Evolutionary conservation across 2,113 vertebrate species (phyloP).

Genomic region (Rynchops niger): DNA sequence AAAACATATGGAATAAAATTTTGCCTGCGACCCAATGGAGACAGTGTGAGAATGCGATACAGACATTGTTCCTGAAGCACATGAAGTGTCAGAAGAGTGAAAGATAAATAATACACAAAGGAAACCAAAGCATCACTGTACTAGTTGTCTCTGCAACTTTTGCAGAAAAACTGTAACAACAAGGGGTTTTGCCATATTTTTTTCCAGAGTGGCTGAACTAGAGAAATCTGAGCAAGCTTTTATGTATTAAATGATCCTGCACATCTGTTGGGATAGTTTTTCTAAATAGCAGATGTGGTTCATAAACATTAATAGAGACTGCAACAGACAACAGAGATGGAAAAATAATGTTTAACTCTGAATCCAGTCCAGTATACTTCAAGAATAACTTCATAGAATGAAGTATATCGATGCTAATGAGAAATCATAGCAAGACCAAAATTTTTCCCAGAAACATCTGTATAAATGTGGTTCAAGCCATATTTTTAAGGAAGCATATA

Average conservation of each 20-base stretch:
- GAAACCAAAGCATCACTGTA: neutral
- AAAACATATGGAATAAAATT: neutral
- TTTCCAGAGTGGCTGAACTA: neutral
- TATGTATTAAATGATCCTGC: neutral
- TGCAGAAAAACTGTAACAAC: neutral
- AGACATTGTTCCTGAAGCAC: neutral
- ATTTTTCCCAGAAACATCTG: neutral
- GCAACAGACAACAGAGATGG: neutral
- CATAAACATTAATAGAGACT: neutral
- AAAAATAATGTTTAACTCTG: neutral
- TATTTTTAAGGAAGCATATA: neutral
- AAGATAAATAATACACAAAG: neutral
- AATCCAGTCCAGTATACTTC: neutral
- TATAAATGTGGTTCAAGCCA: neutral
- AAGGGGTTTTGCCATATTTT: accelerated
- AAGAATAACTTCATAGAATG: neutral
- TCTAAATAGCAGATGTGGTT: neutral
- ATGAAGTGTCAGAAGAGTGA: neutral
- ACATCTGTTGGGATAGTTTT: neutral
- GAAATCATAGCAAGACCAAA: neutral
- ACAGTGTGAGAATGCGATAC: neutral
- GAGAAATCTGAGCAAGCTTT: neutral
- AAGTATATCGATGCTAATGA: neutral
- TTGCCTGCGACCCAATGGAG: neutral
- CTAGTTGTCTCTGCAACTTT: neutral